phyloP scores from a whole-genome alignment of 2,113 vertebrate genomes.

The Pandion haliaetus region DNA sequence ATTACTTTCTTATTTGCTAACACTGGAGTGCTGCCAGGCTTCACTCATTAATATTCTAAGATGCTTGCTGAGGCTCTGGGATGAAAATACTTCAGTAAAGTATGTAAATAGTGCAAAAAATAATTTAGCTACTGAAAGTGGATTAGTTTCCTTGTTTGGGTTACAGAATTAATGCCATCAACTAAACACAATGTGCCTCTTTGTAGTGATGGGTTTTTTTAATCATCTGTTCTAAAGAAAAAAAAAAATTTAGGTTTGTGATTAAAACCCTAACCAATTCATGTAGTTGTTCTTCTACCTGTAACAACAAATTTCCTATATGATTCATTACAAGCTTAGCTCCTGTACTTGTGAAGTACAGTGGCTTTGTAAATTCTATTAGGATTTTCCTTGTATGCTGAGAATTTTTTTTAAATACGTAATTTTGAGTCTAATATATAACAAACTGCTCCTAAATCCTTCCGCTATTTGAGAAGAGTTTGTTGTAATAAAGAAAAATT shows the following conservation, averaged over 20 bases:
- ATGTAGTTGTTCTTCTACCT: neutral
- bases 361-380: neutral
- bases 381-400: neutral
- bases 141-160: slow-evolving; percentile 40
- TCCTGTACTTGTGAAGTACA: neutral
- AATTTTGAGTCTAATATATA: neutral
- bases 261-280: neutral
- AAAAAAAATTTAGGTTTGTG: neutral
- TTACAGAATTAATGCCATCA: slow-evolving; percentile 2
- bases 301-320: neutral
- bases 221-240: neutral
- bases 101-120: slow-evolving; percentile 48
- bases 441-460: neutral
- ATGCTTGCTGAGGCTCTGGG: neutral
- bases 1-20: neutral
- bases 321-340: neutral
- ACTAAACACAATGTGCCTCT: neutral
- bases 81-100: slow-evolving; percentile 51
- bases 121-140: neutral
- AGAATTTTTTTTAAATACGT: neutral
- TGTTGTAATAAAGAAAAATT: neutral
- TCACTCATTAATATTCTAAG: slow-evolving; percentile 20
- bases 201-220: neutral
- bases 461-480: neutral
- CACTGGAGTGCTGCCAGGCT: neutral